Evolutionary conservation across 2,888 invertebrate genomes (phyloP).

Genomic region (Prosapia bicincta): DNA sequence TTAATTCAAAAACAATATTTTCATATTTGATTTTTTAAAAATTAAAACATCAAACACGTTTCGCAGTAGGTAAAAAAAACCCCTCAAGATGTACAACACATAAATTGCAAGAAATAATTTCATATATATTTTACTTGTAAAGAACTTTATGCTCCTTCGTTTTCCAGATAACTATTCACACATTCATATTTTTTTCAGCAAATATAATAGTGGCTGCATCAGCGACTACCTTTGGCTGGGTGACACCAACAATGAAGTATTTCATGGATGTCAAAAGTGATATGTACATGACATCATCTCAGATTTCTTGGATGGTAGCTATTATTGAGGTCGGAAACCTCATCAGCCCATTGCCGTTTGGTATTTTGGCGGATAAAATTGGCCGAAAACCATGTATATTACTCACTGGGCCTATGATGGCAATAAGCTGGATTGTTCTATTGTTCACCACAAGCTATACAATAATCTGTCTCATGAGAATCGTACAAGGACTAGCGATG

Average conservation of each 20-base stretch:
- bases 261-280: not conserved
- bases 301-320: not conserved
- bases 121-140: too few relatives aligned
- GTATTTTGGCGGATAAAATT: slow-evolving; percentile 33
- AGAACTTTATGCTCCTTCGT: too few relatives aligned
- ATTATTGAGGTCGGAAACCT: slow-evolving; percentile 32
- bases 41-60: too few relatives aligned
- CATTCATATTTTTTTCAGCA: too few relatives aligned
- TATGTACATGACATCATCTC: not conserved
- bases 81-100: too few relatives aligned
- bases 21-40: too few relatives aligned
- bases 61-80: too few relatives aligned
- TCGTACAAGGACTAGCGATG: slow-evolving; percentile 36
- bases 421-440: slow-evolving; percentile 35
- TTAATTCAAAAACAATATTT: too few relatives aligned
- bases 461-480: slow-evolving; percentile 35
- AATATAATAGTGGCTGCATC: not conserved
- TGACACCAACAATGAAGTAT: not conserved
- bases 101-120: too few relatives aligned
- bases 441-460: slow-evolving; percentile 28
- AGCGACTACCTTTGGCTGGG: not conserved
- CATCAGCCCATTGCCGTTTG: slow-evolving; percentile 35
- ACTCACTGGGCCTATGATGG: slow-evolving; percentile 30
- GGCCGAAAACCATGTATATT: slow-evolving; percentile 35
- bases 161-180: too few relatives aligned